Evolutionary conservation across 1,140 invertebrate species (phyloP).

Genomic region (Brachionus rotundiformis): DNA sequence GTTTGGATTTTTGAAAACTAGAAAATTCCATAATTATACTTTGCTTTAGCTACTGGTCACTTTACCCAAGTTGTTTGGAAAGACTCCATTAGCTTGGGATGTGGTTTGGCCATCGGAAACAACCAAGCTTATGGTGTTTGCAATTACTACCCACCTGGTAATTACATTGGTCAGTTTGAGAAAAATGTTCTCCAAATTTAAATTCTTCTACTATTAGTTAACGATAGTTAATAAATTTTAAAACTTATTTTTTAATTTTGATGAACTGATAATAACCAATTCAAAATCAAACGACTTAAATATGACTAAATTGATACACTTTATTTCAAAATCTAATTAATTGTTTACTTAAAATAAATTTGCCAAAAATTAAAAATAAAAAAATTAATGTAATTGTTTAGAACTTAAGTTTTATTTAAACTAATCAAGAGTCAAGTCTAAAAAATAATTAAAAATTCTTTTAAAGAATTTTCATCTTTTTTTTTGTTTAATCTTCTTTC

Average conservation of each 20-base stretch:
- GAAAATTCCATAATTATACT: not conserved
- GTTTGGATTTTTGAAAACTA: not conserved
- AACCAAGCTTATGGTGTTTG: slow-evolving; percentile 74
- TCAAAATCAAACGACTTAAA: too few relatives aligned
- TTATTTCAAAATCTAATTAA: too few relatives aligned
- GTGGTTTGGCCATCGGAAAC: slow-evolving; percentile 68
- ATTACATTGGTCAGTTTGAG: slow-evolving; percentile 72
- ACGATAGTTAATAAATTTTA: not conserved
- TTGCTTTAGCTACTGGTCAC: slow-evolving; percentile 53
- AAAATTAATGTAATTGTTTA: too few relatives aligned
- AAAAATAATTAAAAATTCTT: too few relatives aligned
- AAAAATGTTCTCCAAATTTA: slow-evolving; percentile 67
- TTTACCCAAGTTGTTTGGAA: slow-evolving; percentile 69
- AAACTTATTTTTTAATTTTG: too few relatives aligned
- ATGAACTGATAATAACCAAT: too few relatives aligned
- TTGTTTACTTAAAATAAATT: too few relatives aligned
- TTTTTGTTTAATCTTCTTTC: not conserved
- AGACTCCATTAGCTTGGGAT: slow-evolving; percentile 70
- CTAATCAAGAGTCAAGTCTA: too few relatives aligned
- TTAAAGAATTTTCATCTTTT: not conserved
- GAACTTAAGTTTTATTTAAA: too few relatives aligned
- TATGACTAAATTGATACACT: too few relatives aligned
- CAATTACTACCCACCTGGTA: slow-evolving; percentile 78
- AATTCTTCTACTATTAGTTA: not conserved
- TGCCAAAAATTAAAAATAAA: too few relatives aligned